Evolutionary conservation across 2,888 invertebrate species (phyloP), one percentile per base, ranked within the genome.

Genomic region (Drosophila fungiperda): DNA sequence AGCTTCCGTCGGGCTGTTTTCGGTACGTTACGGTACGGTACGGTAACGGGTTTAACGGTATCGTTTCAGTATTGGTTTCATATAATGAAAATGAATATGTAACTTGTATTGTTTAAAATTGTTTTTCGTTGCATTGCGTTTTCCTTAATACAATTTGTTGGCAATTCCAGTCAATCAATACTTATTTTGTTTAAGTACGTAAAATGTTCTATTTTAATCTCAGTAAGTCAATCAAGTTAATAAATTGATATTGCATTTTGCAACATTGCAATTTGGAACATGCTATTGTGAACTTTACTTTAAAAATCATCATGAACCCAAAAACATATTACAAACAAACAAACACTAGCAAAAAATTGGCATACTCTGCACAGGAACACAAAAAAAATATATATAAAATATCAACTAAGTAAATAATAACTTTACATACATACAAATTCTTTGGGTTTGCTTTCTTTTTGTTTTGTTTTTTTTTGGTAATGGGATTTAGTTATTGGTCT

Each of bases 1-100:
- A 85, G 90, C 92, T 85, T 83, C 92, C 92, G 84, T 92, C 92
- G 84, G 92, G 91, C 92, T 92, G 92, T 91, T 65, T 74, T 60
- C 68, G 63, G 48, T 64, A 62, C 76, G 73, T 38, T 63, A 68
- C 71, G 61, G 67, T 76, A 75, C 76, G 68, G 69, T 65, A 71
- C 75, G 72, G 58, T 76, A 58, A 73, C 90, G 84, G 90, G 91
- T 79, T 88, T 84, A 77, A 68, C 81, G 64, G 77, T 79, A 71
- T 78, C 77, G 70, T 75, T 55, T 82, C 80, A 57, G 76, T 80
- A 77, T 80, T 78, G 82, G 82, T 84, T 83, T 88, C 86, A 88
- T 87, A 87, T 84, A 87, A 87, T 87, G 87, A 89, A 86, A 87
- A 89, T 87, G 87, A 89, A 89, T 87, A 89, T 87, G 87, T 87